These are phyloP conservation scores for Diorhabda carinulata DNA, from an alignment of 1,140 invertebrate genomes.

Conservation along the genomic window DNA sequence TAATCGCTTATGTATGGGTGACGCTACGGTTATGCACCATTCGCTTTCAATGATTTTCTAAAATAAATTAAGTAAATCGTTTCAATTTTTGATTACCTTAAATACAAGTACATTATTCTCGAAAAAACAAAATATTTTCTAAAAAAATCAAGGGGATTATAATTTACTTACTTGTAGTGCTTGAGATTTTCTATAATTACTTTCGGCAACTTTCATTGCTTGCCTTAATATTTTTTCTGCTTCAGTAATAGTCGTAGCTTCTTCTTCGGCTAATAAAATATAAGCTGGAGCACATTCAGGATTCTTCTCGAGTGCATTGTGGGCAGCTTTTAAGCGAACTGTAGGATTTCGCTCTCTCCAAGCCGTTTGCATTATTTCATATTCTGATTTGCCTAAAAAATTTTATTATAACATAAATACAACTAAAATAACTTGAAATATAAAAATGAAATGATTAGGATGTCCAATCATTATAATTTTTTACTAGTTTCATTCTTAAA, in stretches of 20 bases:
- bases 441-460: too few species aligned
- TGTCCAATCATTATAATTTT: too few species aligned
- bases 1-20: too few species aligned
- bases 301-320: constrained; percentile 86
- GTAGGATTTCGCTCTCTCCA: constrained; percentile 94
- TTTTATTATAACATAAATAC: constrained; percentile 6
- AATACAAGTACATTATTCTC: too few species aligned
- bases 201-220: constrained; percentile 84
- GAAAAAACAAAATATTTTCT: too few species aligned
- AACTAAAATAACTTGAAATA: not conserved
- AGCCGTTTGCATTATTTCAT: constrained; percentile 96
- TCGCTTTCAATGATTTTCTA: too few species aligned
- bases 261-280: constrained; percentile 94
- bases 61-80: too few species aligned
- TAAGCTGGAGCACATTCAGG: constrained; percentile 93
- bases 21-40: too few species aligned
- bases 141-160: not conserved
- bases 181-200: constrained; percentile 80
- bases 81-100: too few species aligned
- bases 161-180: constrained; percentile 59
- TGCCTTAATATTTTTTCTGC: constrained; percentile 84
- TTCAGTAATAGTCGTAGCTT: constrained; percentile 87
- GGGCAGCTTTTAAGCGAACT: constrained; percentile 87
- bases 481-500: too few species aligned
- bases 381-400: constrained; percentile 70